A percentile compares a stretch with the other conserved stretches of the same genome.
phyloP scores from a whole-genome alignment of 2,797 vertebrate genomes.

The Rhinichthys osculus region DNA sequence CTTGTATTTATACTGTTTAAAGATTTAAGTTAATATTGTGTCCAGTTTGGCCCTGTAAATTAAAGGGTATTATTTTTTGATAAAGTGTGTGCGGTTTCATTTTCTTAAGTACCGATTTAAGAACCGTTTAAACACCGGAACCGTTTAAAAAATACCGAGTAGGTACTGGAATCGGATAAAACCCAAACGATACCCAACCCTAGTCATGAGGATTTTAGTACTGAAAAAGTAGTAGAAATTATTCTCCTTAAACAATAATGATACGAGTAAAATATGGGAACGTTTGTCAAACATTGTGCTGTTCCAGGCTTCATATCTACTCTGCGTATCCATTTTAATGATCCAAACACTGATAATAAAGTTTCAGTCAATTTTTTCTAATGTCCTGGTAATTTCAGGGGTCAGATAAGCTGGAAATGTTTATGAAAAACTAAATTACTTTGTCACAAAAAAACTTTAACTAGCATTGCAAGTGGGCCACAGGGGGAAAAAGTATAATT shows the following conservation, averaged over 20 bases:
- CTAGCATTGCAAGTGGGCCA: neutral
- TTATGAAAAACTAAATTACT: conserved; percentile 4
- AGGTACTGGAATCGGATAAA: too few species aligned
- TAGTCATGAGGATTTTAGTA: neutral
- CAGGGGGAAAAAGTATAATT: neutral
- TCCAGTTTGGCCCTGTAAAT: too few species aligned
- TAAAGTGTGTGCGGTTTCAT: too few species aligned
- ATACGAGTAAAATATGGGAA: neutral
- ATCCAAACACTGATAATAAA: neutral
- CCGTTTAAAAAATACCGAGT: too few species aligned
- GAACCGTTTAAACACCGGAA: too few species aligned
- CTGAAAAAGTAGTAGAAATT: neutral
- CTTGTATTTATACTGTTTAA: too few species aligned
- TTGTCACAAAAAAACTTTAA: neutral
- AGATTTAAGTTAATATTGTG: too few species aligned
- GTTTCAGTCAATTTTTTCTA: neutral
- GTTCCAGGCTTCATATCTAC: neutral
- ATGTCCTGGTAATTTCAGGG: neutral
- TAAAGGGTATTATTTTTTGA: too few species aligned
- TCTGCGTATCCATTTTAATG: neutral
- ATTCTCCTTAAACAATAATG: neutral
- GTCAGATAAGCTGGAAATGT: neutral
- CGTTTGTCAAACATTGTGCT: neutral
- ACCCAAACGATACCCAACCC: too few species aligned
- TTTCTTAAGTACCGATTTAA: too few species aligned